A percentile compares a stretch with the other conserved stretches of the same genome.
phyloP scores from a whole-genome alignment of 2,888 invertebrate genomes.

The Tortrix viridana region DNA sequence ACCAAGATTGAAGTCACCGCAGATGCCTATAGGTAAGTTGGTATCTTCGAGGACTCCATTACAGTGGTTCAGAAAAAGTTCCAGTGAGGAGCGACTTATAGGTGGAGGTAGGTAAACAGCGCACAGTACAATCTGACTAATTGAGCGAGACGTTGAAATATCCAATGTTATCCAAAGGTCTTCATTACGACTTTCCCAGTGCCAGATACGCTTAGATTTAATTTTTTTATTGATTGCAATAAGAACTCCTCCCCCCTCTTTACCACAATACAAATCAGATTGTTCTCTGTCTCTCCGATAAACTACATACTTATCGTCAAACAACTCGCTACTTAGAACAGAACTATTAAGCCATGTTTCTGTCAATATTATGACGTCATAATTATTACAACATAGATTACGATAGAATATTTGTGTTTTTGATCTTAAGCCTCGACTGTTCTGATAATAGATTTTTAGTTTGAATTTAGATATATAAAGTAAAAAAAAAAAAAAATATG shows the following conservation, averaged over 20 bases:
- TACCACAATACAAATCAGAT: not conserved
- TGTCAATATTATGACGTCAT: too few species aligned
- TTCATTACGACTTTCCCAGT: not conserved
- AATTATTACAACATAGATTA: constrained; percentile 3
- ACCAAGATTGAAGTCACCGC: too few species aligned
- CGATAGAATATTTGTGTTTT: not conserved
- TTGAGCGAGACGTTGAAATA: not conserved
- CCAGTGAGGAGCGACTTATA: not conserved
- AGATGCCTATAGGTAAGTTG: not conserved
- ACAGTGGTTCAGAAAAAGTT: constrained; percentile 4
- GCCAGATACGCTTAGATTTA: not conserved
- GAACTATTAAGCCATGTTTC: too few species aligned
- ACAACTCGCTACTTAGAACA: too few species aligned
- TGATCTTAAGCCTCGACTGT: not conserved
- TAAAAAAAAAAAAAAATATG: not conserved
- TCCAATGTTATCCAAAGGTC: too few species aligned
- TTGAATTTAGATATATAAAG: not conserved
- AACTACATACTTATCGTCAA: not conserved
- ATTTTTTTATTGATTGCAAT: not conserved
- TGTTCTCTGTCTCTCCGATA: not conserved
- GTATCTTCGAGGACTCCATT: not conserved
- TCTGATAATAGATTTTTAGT: not conserved
- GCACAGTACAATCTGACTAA: not conserved
- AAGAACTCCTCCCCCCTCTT: not conserved
- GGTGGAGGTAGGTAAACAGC: not conserved